A percentile compares a stretch with the other conserved stretches of the same genome.
Conservation (phyloP, 2,888 invertebrate genomes). For the Euzophera pinguis region DNA sequence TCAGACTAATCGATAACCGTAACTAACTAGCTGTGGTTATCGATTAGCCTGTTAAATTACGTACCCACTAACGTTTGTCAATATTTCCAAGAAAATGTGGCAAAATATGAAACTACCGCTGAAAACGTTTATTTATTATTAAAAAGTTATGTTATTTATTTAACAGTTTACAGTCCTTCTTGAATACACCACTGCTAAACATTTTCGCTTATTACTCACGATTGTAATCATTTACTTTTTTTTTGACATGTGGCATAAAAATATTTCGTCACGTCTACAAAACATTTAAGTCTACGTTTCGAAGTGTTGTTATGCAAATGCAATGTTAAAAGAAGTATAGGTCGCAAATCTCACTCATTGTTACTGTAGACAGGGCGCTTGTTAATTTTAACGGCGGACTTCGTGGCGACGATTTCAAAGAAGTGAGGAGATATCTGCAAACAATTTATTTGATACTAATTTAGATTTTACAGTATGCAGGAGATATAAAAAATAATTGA, state of each 20-base stretch:
- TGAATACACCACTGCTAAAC: too few species aligned
- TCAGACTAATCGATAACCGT: too few species aligned
- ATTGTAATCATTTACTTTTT: too few species aligned
- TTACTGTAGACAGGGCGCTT: conserved; percentile 19
- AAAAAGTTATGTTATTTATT: too few species aligned
- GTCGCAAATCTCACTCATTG: conserved; percentile 63
- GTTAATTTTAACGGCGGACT: background rate
- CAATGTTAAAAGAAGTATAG: conserved; percentile 45
- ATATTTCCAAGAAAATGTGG: too few species aligned
- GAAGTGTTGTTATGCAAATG: conserved; percentile 62
- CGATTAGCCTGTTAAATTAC: too few species aligned
- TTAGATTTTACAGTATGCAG: background rate
- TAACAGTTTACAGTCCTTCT: too few species aligned
- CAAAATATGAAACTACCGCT: too few species aligned
- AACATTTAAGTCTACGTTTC: conserved; percentile 21
- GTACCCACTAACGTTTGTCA: too few species aligned
- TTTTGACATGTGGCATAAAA: background rate
- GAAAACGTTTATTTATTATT: too few species aligned
- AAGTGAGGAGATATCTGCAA: conserved; percentile 5
- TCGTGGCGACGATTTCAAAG: background rate
- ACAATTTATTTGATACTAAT: background rate
- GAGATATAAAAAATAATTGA: background rate
- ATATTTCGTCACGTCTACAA: background rate
- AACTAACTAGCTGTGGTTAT: too few species aligned
- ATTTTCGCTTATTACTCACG: too few species aligned